These are phyloP conservation scores for human (Homo sapiens) DNA, from an alignment of 2,113 vertebrate genomes.

Conservation along the genomic window GRCh38 chr11:57089001-57089500, in stretches of 20 bases:
- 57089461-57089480: no score
- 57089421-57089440: neutral
- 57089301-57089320: neutral
- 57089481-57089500: neutral
- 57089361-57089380: neutral
- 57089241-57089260: neutral
- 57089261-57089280: neutral
- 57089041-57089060: neutral
- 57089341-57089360: neutral
- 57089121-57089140: neutral
- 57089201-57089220: neutral
- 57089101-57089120: neutral
- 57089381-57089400: neutral
- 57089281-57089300: neutral
- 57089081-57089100: neutral
- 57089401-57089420: neutral
- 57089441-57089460: neutral
- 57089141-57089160: neutral
- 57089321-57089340: neutral
- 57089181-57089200: neutral
- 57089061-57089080: neutral
- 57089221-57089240: neutral
- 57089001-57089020: neutral
- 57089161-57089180: conserved; percentile 3
- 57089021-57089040: neutral